Evolutionary conservation across 1,140 invertebrate genomes (phyloP).

Genomic region (Anoplolepis gracilipes): DNA sequence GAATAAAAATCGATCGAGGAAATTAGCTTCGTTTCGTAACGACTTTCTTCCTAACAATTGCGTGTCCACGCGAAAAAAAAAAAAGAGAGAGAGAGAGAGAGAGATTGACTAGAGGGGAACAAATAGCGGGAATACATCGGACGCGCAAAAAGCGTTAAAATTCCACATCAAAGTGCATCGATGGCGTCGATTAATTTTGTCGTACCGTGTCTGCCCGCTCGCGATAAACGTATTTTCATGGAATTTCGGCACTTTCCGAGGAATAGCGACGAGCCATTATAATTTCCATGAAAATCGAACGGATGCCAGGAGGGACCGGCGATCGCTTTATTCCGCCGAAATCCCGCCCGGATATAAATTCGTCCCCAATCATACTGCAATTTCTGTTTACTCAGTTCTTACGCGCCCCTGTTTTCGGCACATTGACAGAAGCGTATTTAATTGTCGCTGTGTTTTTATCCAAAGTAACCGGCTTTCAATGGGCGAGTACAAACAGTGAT

Average conservation of each 20-base stretch:
- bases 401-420: background rate
- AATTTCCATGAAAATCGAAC: conserved; percentile 61
- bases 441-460: conserved; percentile 53
- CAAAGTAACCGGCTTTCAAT: conserved; percentile 43
- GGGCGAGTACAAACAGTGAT: conserved; percentile 23
- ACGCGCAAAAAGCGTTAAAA: conserved; percentile 58
- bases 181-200: conserved; percentile 61
- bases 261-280: conserved; percentile 54
- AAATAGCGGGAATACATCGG: conserved; percentile 54
- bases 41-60: conserved; percentile 31
- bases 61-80: background rate
- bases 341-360: conserved; percentile 44
- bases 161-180: conserved; percentile 60
- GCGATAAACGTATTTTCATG: conserved; percentile 61
- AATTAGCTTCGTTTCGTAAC: background rate
- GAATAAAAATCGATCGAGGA: background rate
- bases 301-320: conserved; percentile 27
- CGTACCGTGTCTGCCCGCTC: conserved; percentile 47
- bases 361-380: conserved; percentile 52
- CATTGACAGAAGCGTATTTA: conserved; percentile 49
- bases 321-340: conserved; percentile 49
- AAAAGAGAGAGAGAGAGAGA: too few species aligned
- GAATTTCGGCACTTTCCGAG: conserved; percentile 55
- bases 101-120: conserved; percentile 2
- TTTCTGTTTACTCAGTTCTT: conserved; percentile 60